Conservation (phyloP, 2,797 vertebrate genomes). For the Microctenopoma lineatum region DNA sequence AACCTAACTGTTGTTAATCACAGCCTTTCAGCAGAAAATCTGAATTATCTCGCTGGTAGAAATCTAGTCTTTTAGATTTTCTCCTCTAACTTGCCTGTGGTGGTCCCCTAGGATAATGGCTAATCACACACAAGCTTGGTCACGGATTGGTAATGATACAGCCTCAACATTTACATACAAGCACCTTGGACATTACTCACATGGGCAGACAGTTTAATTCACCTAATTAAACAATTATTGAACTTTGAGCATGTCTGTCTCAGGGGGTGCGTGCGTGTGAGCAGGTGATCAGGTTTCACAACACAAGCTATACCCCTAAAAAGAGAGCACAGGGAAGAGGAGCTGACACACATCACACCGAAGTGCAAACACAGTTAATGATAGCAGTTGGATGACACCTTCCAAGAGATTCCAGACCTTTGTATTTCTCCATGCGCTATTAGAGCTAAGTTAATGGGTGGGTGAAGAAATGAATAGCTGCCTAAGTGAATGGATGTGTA, state of each 20-base stretch:
- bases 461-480: conserved; percentile 59
- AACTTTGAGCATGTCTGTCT: conserved; percentile 17
- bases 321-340: conserved; percentile 9
- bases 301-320: conserved; percentile 11
- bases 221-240: conserved; percentile 47
- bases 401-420: conserved; percentile 49
- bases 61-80: background rate
- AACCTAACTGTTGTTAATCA: background rate
- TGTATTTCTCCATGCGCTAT: conserved; percentile 43
- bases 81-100: background rate
- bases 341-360: conserved; percentile 16
- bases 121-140: conserved; percentile 6
- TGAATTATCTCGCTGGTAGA: background rate
- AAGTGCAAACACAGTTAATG: conserved; percentile 52
- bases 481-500: conserved; percentile 67
- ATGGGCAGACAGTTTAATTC: conserved; percentile 34
- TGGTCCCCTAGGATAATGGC: conserved; percentile 12
- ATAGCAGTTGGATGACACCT: conserved; percentile 62
- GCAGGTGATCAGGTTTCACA: conserved; percentile 15
- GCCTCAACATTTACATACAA: conserved; percentile 14
- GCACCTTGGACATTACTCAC: background rate
- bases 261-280: background rate
- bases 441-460: conserved; percentile 60
- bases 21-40: background rate
- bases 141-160: background rate